A percentile compares a stretch with the other conserved stretches of the same genome.
phyloP scores from a whole-genome alignment of 23 tunicate genomes.

The Clavelina lepadiformis region DNA sequence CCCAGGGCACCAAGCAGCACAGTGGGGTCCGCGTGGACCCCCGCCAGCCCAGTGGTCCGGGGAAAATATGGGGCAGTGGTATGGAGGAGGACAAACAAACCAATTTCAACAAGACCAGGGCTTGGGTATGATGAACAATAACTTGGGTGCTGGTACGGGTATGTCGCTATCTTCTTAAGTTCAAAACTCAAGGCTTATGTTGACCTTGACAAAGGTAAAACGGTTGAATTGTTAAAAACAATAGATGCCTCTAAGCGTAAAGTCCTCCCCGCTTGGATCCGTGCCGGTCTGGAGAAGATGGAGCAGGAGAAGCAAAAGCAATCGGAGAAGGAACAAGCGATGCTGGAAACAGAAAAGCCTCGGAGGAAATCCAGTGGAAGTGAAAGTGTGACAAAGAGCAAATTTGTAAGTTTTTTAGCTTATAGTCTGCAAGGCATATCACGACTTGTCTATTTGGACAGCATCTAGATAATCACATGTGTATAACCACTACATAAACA shows the following conservation, averaged over 20 bases:
- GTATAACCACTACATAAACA: too few relatives aligned
- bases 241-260: constrained; percentile 49
- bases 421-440: background rate
- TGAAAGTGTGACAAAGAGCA: constrained; percentile 22
- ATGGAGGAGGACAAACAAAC: constrained; percentile 7
- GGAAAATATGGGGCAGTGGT: too few relatives aligned
- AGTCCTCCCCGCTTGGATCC: constrained; percentile 61
- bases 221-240: background rate
- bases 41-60: too few relatives aligned
- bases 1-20: too few relatives aligned
- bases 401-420: constrained; percentile 25
- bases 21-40: too few relatives aligned
- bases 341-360: background rate
- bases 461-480: too few relatives aligned
- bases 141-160: constrained; percentile 14
- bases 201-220: too few relatives aligned
- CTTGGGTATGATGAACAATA: constrained; percentile 21
- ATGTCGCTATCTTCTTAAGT: too few relatives aligned
- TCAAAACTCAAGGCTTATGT: too few relatives aligned
- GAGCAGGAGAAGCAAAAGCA: constrained; percentile 59
- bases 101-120: constrained; percentile 3
- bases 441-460: too few relatives aligned
- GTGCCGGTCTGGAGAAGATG: constrained; percentile 71
- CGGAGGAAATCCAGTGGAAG: background rate
- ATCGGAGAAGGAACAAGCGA: constrained; percentile 14